A percentile compares a stretch with the other conserved stretches of the same genome.
phyloP scores from a whole-genome alignment of 2,797 vertebrate genomes.

The Champsocephalus esox region DNA sequence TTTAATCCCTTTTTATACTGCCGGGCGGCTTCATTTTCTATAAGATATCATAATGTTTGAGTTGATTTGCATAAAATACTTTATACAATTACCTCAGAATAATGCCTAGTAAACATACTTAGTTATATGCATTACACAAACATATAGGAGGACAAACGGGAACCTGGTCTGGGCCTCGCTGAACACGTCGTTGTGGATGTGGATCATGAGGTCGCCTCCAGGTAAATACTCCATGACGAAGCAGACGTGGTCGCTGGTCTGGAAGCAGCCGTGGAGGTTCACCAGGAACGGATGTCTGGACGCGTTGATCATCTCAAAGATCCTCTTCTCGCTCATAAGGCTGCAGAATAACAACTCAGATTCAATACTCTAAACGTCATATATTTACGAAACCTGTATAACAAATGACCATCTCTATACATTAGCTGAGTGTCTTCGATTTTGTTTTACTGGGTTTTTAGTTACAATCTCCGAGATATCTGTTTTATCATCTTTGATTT shows the following conservation, averaged over 20 bases:
- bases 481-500: too few species aligned
- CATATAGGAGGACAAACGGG: not conserved
- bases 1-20: not conserved
- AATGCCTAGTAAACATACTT: not conserved
- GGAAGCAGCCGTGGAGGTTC: slow-evolving; percentile 92
- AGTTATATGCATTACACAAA: not conserved
- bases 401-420: slow-evolving; percentile 1
- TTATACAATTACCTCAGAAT: not conserved
- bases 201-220: slow-evolving; percentile 95
- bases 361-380: not conserved
- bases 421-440: not conserved
- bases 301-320: slow-evolving; percentile 91
- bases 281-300: slow-evolving; percentile 92
- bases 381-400: not conserved
- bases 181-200: slow-evolving; percentile 92
- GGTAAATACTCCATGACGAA: slow-evolving; percentile 94
- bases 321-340: slow-evolving; percentile 93
- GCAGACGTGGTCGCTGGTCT: slow-evolving; percentile 91
- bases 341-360: slow-evolving; percentile 67
- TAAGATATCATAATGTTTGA: not conserved
- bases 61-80: not conserved
- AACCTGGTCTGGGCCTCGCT: slow-evolving; percentile 87
- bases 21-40: not conserved
- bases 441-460: too few species aligned
- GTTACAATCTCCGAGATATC: too few species aligned